phyloP scores from a whole-genome alignment of 2,113 vertebrate genomes.

The Leptodactylus fuscus region DNA sequence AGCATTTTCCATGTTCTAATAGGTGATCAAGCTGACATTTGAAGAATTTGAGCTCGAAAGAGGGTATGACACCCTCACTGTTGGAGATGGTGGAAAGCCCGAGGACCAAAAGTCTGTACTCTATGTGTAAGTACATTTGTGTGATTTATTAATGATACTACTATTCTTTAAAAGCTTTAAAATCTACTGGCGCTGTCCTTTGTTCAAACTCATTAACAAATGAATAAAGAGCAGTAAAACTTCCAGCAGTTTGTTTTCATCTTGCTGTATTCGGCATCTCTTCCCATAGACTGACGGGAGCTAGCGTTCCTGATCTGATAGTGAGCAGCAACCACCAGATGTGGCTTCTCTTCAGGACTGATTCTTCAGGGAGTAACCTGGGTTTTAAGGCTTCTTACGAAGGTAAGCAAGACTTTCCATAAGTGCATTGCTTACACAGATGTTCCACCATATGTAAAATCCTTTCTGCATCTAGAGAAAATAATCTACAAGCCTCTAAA shows the following conservation, averaged over 20 bases:
- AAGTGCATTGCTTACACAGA: not conserved
- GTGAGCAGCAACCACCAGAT: slow-evolving; percentile 98
- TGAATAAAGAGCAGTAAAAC: too few species aligned
- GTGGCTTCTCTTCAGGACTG: slow-evolving; percentile 99
- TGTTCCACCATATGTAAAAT: slow-evolving; percentile 20
- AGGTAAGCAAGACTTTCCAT: slow-evolving; percentile 76
- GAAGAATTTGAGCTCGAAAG: slow-evolving; percentile 98
- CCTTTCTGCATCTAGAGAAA: not conserved
- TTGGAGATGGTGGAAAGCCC: slow-evolving; percentile 91
- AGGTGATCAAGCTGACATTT: slow-evolving; percentile 98
- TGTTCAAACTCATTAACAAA: too few species aligned
- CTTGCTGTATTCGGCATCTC: slow-evolving; percentile 35
- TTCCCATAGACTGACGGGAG: slow-evolving; percentile 87
- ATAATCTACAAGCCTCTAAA: not conserved
- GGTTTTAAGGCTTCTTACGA: slow-evolving; percentile 96
- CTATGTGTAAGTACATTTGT: slow-evolving; percentile 87
- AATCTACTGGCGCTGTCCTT: too few species aligned
- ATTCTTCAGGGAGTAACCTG: slow-evolving; percentile 90
- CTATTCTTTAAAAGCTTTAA: not conserved
- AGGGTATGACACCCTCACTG: slow-evolving; percentile 96
- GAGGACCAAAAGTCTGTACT: slow-evolving; percentile 97
- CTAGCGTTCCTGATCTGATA: slow-evolving; percentile 92
- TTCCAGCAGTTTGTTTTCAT: not conserved
- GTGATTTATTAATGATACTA: not conserved
- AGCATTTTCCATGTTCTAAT: slow-evolving; percentile 59